Evolutionary conservation across 2,113 vertebrate genomes (phyloP), one percentile per base, ranked within the genome.

Genomic region (Pangasianodon gigas): DNA sequence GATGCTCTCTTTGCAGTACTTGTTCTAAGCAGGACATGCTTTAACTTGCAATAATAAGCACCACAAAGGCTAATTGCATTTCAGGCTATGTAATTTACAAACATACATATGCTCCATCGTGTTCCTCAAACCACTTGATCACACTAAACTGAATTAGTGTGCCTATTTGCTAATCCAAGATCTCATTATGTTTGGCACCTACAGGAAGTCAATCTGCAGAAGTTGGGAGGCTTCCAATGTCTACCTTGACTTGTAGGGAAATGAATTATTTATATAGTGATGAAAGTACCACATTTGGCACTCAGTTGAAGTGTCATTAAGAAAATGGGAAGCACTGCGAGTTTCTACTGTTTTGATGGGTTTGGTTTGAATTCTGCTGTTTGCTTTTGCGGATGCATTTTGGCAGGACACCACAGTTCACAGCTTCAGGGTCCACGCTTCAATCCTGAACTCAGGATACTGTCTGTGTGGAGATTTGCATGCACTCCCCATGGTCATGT

Each of bases 161-260:
- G 71, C 81, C 80, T 86, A 79, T 86, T 81, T 74, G 13, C 86
- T 77, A 54, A 67, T 85, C 86, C 60, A 71, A 67, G 29, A 91
- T 71, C 89, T 91, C 91, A 90, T 90, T 88, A 90, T 46, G 48
- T 81, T 88, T 74, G 46, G 83, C 89, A 90, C 62, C 75, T 90
- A 74, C 74, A 85, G 65, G n/a, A 91, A 58, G 74, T 58, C 86
- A 82, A 44, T 89, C 80, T 56, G n/a, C 11, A 24, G 37, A 86
- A 29, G 6, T 77, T 91, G 82, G 91, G 54, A 58, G 44, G 84
- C 41, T 77, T 90, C 83, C 83, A 88, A 18, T 24, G 1, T 67
- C 46, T 24, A 85, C 41, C 89, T 75, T 29, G 37, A 90, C 65
- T 83, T 87, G 58, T 2, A 46, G 32, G 52, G 85, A 90, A 90